Percentiles rank a stretch among this genome's conserved stretches.
These are phyloP conservation scores for Benthosema pterotum DNA, from an alignment of 2,797 vertebrate genomes.

Conservation along the genomic window DNA sequence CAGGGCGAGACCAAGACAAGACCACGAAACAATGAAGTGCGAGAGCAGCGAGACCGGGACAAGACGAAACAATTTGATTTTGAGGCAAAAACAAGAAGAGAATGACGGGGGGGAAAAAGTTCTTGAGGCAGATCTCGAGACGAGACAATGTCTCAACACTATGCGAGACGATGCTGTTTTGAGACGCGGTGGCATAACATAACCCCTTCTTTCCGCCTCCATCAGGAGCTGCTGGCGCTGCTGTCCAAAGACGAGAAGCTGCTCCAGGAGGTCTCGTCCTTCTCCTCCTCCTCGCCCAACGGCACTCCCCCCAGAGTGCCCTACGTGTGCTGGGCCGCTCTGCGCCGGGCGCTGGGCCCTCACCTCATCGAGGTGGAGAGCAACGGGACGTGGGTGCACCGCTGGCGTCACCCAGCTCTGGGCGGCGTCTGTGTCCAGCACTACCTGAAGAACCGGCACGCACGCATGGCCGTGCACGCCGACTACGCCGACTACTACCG, in stretches of 20 bases:
- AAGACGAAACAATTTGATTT: too few species aligned
- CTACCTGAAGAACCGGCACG: constrained; percentile 66
- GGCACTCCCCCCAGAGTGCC: constrained; percentile 53
- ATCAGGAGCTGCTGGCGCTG: constrained; percentile 70
- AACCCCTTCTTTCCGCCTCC: not conserved
- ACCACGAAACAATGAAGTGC: too few species aligned
- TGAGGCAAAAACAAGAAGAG: too few species aligned
- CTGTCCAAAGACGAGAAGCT: constrained; percentile 64
- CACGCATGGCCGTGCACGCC: constrained; percentile 57
- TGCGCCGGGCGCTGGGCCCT: constrained; percentile 58
- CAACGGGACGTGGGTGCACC: constrained; percentile 72
- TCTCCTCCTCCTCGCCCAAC: constrained; percentile 34
- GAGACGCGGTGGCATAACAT: too few species aligned
- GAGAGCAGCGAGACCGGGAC: too few species aligned
- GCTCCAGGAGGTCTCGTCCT: constrained; percentile 64
- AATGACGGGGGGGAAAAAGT: too few species aligned
- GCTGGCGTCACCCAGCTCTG: constrained; percentile 69
- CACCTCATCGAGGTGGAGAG: constrained; percentile 71
- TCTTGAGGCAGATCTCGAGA: too few species aligned
- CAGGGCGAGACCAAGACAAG: too few species aligned
- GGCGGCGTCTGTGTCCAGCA: constrained; percentile 45
- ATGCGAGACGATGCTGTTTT: too few species aligned
- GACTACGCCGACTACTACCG: constrained; percentile 70
- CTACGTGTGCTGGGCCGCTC: constrained; percentile 61
- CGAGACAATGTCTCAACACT: too few species aligned